Conservation (phyloP, 2,888 invertebrate genomes). For the Trichacis sp. region DNA sequence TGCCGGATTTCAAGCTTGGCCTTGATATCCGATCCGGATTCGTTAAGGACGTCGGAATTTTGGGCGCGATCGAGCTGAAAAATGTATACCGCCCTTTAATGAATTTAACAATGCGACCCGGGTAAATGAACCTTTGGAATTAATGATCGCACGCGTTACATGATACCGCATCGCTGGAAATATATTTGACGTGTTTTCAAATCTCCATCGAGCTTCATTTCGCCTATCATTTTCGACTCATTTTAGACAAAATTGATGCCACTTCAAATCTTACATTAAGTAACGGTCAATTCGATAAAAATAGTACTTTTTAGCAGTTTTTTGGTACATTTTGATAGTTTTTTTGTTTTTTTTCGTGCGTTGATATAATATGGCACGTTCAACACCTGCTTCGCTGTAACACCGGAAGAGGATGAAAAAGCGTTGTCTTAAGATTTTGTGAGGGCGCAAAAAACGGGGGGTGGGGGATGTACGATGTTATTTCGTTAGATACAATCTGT, state of each 20-base stretch:
- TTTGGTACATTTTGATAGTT: too few relatives aligned
- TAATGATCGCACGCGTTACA: not conserved
- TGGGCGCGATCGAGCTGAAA: not conserved
- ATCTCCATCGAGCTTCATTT: not conserved
- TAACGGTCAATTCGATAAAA: too few relatives aligned
- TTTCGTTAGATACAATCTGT: constrained; percentile 53
- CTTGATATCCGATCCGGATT: not conserved
- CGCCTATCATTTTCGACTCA: not conserved
- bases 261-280: too few relatives aligned
- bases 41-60: constrained; percentile 3
- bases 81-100: not conserved
- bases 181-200: not conserved
- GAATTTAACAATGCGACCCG: not conserved
- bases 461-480: constrained; percentile 45
- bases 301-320: too few relatives aligned
- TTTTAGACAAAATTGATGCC: too few relatives aligned
- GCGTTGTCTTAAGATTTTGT: constrained; percentile 28
- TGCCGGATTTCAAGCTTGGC: constrained; percentile 14
- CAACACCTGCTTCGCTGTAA: constrained; percentile 38
- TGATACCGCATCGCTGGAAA: not conserved
- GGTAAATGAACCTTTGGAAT: not conserved
- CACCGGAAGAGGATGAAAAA: constrained; percentile 18
- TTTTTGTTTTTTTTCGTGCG: too few relatives aligned
- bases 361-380: too few relatives aligned
- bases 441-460: constrained; percentile 19